Base-by-base conservation (phyloP, 1,140 invertebrate species). In the Dinoponera quadriceps region DNA sequence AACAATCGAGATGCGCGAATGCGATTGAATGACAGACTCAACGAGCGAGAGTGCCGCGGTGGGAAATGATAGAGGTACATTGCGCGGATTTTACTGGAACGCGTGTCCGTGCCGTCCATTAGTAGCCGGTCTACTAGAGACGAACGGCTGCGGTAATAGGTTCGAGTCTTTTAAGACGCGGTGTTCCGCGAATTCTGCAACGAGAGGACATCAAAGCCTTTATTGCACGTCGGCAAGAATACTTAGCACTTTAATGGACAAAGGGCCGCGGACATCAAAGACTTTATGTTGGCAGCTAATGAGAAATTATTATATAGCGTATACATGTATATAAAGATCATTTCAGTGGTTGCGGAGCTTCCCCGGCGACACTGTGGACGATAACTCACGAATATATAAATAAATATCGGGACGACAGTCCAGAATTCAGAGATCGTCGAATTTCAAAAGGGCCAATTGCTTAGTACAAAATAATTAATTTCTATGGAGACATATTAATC, bases 141-240 rank as follows among this genome's bases (percentile, higher is more conserved):
- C 73, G 4, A 66, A 54, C 44, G 33, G 27, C 60, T 29, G 2
- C 16, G 14, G 38, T 75, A 75, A 77, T 54, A 77, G 20, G 29
- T 77, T 38, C 29, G 27, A 20, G 25, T 51, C 44, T 65, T 77
- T 51, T 49, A 66, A 54, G 48, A 54, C 25, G 14, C 73, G 27
- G 14, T 77, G 20, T 77, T 77, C 27, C 62, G 29, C 74, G 60
- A 77, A 77, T 77, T 66, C 49, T 75, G 48, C 29, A 38, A 27
- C 11, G 25, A 66, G 25, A 66, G 20, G 27, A 77, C 48, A 54
- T 77, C 60, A 77, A 77, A 77, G 74, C 22, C 20, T 33, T 77
- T 55, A 77, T 77, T 77, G 74, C 66, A 55, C 22, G 27, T n/a
- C 20, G 29, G 48, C 62, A 66, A 77, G 74, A 77, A 77, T 77